Base-by-base conservation (phyloP, 1,140 invertebrate genomes). In the Musca domestica region DNA sequence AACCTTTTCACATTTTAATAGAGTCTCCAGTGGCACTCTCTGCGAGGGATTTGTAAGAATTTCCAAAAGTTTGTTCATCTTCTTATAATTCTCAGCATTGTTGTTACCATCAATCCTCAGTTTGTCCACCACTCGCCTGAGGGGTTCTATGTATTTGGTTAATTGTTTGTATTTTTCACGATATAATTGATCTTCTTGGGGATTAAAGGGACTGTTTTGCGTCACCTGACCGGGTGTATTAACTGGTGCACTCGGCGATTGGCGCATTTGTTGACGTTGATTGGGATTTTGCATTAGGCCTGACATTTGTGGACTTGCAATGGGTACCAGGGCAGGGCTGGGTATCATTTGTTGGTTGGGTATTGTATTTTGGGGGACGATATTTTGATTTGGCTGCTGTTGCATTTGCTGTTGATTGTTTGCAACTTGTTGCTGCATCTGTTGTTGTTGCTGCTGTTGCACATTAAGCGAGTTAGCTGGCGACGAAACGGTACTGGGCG, bases 1-100 rank as follows among this genome's bases (percentile, higher is more conserved):
- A n/a, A 95, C 95, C 68, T 92, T 89, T 83, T 98, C 95, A 84
- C 95, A 98, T 82, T 96, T 97, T 14, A 94, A 82, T 2, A 98
- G 81, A 0, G 93, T 95, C 70, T 95, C 92, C 78, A 97, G 84
- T 0, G 94, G 90, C 84, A 95, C 91, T 73, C 94, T 84, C 83
- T 94, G 93, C 52, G 87, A 88, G 0, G 94, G 93, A 84, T 95
- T 95, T 1, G 92, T 92, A 15, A 98, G 81, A 70, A 97, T 95
- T 74, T 96, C 94, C 14, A 96, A 78, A 0, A 98, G 83, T 70
- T 95, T 95, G 76, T 93, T 95, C 92, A 96, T 94, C 83, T 95
- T 95, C 46, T 76, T 74, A 73, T 77, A 76, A 63, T 77, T 77
- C 46, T 80, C 77, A 10, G 74, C 74, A 74, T 77, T 74, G 78